Evolutionary conservation across 2,113 vertebrate species (phyloP), one percentile per base, ranked within the genome.

Genomic region (Recurvirostra avosetta): DNA sequence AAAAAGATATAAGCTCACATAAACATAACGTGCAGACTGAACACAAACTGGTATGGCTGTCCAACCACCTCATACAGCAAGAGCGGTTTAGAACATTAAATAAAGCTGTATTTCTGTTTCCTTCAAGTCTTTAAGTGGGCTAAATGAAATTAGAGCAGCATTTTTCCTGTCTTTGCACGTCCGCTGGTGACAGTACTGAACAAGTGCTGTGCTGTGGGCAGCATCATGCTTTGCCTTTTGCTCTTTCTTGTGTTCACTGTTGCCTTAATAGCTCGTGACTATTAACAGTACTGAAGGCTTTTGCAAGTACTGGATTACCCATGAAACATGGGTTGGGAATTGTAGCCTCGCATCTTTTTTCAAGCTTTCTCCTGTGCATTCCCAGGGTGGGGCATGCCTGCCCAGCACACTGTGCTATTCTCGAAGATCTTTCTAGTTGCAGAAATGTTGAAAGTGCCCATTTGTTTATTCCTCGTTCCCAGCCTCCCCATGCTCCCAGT

Each of bases 71-170:
- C 85, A 78, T 76, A 75, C 66, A 71, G 94, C 43, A 72, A 67
- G 74, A 95, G 92, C 22, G 74, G 73, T 91, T 92, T 94, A 92
- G 92, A 97, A 91, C 82, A 89, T 96, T 95, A 97, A 97, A 91
- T 96, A 96, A 96, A 95, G 85, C 63, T 83, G 52, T 71, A 83
- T 36, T 72, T 94, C 81, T 47, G 10, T 80, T 96, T 96, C 32
- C 58, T 87, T 75, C 45, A 58, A 82, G 58, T 88, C 76, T 87
- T 77, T 81, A 67, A 84, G 41, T 30, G 53, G 43, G 36, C 71
- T 75, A 87, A 91, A 90, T 94, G 77, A 86, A 90, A 88, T 72
- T 49, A 92, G 45, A 76, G 40, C 19, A 72, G 30, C 36, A 7
- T 82, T 94, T 94, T 72, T 3, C 43, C 40, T 18, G 2, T 78